phyloP scores from a whole-genome alignment of 2,113 vertebrate genomes.

The Semnornis frantzii region DNA sequence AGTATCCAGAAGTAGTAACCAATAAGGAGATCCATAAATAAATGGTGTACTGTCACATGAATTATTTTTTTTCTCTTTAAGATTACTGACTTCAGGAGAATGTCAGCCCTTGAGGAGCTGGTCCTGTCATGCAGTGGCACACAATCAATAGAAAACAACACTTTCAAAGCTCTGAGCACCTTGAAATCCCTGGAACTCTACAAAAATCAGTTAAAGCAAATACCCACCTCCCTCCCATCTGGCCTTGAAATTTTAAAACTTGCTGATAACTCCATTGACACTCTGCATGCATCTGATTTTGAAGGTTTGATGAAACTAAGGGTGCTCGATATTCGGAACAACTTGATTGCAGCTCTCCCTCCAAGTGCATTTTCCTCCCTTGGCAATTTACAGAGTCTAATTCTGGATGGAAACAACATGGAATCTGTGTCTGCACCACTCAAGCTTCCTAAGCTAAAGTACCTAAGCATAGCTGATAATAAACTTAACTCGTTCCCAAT shows the following conservation, averaged over 20 bases:
- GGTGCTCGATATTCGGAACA: constrained; percentile 81
- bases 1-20: not conserved
- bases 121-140: constrained; percentile 79
- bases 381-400: constrained; percentile 73
- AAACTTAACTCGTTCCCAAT: constrained; percentile 69
- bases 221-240: constrained; percentile 76
- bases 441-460: constrained; percentile 70
- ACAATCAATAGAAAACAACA: constrained; percentile 77
- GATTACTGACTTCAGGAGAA: constrained; percentile 72
- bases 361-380: constrained; percentile 66
- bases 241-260: constrained; percentile 80
- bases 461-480: constrained; percentile 78
- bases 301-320: constrained; percentile 76
- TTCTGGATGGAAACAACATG: constrained; percentile 79
- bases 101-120: constrained; percentile 80
- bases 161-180: constrained; percentile 74
- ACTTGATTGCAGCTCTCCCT: constrained; percentile 72
- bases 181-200: constrained; percentile 81
- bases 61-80: constrained; percentile 49
- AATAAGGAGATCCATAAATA: not conserved
- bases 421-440: constrained; percentile 70
- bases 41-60: not conserved
- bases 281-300: constrained; percentile 74
- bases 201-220: constrained; percentile 80
- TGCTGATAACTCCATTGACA: constrained; percentile 78